A percentile compares a stretch with the other conserved stretches of the same genome.
Evolutionary conservation across 2,797 vertebrate species (phyloP).

Genomic region (Dendrocincla tyrannina): DNA sequence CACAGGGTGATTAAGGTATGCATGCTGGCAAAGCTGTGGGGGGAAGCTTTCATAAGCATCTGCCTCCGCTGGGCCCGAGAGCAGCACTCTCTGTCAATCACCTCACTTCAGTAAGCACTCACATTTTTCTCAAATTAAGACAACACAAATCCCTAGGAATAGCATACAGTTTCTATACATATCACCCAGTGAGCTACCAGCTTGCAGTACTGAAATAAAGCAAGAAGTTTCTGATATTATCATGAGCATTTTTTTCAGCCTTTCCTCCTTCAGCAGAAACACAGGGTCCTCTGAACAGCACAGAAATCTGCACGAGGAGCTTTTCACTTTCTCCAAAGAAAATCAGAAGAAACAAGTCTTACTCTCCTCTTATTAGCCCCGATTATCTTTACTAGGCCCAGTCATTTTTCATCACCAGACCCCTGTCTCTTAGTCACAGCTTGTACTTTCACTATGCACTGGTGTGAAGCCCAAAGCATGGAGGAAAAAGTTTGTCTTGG

Average conservation of each 20-base stretch:
- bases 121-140: slow-evolving; percentile 31
- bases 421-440: background rate
- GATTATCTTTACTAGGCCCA: background rate
- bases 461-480: background rate
- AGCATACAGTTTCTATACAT: slow-evolving; percentile 43
- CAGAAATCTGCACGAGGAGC: background rate
- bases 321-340: background rate
- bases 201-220: slow-evolving; percentile 22
- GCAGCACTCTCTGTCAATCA: slow-evolving; percentile 17
- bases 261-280: slow-evolving; percentile 40
- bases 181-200: slow-evolving; percentile 33
- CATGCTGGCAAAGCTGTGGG: background rate
- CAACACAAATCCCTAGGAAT: slow-evolving; percentile 37
- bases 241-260: slow-evolving; percentile 51
- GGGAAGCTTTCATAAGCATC: slow-evolving; percentile 12
- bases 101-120: background rate
- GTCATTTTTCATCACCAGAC: background rate
- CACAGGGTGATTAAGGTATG: background rate
- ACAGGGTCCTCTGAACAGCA: background rate
- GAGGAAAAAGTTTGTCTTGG: background rate
- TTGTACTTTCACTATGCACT: background rate
- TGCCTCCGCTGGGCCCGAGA: background rate
- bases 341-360: background rate
- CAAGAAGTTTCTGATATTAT: slow-evolving; percentile 53
- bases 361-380: background rate